Percentiles rank a stretch among this genome's conserved stretches.
These are phyloP conservation scores for Diplodus puntazzo DNA, from an alignment of 2,797 vertebrate species.

Conservation along the genomic window DNA sequence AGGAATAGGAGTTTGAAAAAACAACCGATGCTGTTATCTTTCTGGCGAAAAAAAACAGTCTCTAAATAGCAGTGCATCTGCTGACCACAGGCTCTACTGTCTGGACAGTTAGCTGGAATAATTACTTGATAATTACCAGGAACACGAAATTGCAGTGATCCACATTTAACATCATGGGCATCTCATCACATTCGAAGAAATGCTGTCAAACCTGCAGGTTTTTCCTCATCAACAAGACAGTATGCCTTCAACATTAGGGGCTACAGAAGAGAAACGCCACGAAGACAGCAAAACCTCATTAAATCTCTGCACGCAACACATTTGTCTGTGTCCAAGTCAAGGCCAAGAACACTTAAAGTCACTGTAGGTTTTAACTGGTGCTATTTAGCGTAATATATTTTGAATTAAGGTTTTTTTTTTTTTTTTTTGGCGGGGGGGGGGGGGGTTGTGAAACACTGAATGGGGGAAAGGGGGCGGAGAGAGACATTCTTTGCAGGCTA, in stretches of 20 bases:
- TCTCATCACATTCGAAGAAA: conserved; percentile 17
- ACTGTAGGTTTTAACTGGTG: background rate
- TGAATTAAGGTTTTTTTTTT: background rate
- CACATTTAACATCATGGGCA: conserved; percentile 33
- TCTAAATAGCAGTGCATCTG: background rate
- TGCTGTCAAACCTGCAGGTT: conserved; percentile 40
- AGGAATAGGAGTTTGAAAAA: background rate
- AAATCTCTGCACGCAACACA: background rate
- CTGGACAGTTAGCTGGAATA: background rate
- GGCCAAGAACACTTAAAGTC: background rate
- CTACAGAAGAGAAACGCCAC: conserved; percentile 1
- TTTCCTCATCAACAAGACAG: conserved; percentile 37
- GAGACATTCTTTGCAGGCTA: background rate
- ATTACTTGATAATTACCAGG: conserved; percentile 18
- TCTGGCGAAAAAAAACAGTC: background rate
- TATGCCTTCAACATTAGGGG: conserved; percentile 22
- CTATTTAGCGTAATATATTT: background rate
- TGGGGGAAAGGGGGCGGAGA: background rate
- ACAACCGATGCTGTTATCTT: background rate
- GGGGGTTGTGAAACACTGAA: background rate
- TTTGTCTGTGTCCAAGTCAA: conserved; percentile 16
- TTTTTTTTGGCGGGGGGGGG: too few species aligned
- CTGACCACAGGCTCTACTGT: conserved; percentile 7
- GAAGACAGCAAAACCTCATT: conserved; percentile 16
- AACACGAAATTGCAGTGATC: conserved; percentile 19